These are phyloP conservation scores for Holacanthus passer DNA, from an alignment of 2,113 vertebrate species.

Conservation along the genomic window DNA sequence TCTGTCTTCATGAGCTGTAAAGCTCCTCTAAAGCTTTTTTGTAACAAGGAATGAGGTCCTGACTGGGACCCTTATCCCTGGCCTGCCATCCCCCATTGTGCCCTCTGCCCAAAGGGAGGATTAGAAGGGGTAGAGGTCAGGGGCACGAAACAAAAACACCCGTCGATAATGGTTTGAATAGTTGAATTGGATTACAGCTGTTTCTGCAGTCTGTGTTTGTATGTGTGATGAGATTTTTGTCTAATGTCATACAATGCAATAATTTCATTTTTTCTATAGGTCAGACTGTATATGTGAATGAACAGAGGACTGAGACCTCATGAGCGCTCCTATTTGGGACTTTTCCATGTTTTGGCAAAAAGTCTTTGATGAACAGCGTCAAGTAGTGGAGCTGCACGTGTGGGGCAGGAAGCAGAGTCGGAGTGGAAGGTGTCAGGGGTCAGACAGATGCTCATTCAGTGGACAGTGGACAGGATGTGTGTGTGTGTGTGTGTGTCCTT, in stretches of 20 bases:
- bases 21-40: conserved; percentile 76
- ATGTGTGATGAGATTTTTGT: not conserved
- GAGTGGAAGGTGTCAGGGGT: conserved; percentile 72
- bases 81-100: conserved; percentile 23
- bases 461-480: conserved; percentile 78
- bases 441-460: conserved; percentile 81
- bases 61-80: conserved; percentile 52
- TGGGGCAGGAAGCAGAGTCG: conserved; percentile 73
- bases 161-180: conserved; percentile 1
- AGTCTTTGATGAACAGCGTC: conserved; percentile 46
- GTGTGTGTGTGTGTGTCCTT: conserved; percentile 64
- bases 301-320: not conserved
- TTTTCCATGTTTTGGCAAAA: conserved; percentile 34
- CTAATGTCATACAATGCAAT: not conserved
- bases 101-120: conserved; percentile 42
- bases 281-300: not conserved
- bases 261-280: not conserved
- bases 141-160: conserved; percentile 33
- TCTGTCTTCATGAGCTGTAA: conserved; percentile 71
- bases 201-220: not conserved
- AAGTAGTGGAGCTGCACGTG: conserved; percentile 68
- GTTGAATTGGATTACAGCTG: not conserved
- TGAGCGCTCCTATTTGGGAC: conserved; percentile 11
- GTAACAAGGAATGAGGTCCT: conserved; percentile 59
- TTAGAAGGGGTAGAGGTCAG: conserved; percentile 54